Conservation (phyloP, 1,140 invertebrate genomes). For the Trachymyrmex septentrionalis region DNA sequence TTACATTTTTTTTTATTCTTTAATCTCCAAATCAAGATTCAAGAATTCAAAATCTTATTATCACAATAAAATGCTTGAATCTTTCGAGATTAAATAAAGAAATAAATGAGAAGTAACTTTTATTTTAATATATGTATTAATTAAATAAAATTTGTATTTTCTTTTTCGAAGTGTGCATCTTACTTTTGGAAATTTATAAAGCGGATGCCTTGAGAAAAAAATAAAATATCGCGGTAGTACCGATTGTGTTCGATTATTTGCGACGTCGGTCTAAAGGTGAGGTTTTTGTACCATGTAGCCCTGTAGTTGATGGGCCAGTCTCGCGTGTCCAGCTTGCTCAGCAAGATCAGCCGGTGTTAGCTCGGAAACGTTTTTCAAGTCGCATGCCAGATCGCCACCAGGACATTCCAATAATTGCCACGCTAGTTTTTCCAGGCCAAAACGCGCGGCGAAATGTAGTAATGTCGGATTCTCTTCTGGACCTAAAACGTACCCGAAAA, state of each 20-base stretch:
- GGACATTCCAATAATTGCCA: slow-evolving; percentile 94
- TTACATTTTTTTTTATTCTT: background rate
- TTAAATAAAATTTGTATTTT: slow-evolving; percentile 11
- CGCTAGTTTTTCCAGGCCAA: slow-evolving; percentile 93
- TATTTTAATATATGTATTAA: slow-evolving; percentile 1
- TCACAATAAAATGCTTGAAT: background rate
- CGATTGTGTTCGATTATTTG: slow-evolving; percentile 66
- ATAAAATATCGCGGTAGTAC: slow-evolving; percentile 68
- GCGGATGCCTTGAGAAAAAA: slow-evolving; percentile 28
- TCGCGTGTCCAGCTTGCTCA: slow-evolving; percentile 90
- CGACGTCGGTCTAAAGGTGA: slow-evolving; percentile 70
- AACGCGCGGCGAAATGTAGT: slow-evolving; percentile 95
- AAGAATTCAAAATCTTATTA: background rate
- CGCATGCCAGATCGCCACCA: slow-evolving; percentile 92
- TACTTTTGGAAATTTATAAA: slow-evolving; percentile 17
- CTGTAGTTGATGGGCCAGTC: slow-evolving; percentile 90
- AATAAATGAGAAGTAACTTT: background rate
- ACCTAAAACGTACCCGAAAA: slow-evolving; percentile 83
- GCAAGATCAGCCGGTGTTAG: slow-evolving; percentile 93
- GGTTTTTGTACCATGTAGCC: slow-evolving; percentile 90
- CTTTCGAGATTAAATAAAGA: background rate
- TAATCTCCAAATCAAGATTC: background rate
- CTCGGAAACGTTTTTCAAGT: slow-evolving; percentile 92
- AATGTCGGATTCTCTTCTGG: slow-evolving; percentile 95
- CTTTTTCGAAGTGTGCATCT: background rate